A percentile compares a stretch with the other conserved stretches of the same genome.
Conservation (phyloP, 2,113 vertebrate genomes). For the Amblyopsis rosae region DNA sequence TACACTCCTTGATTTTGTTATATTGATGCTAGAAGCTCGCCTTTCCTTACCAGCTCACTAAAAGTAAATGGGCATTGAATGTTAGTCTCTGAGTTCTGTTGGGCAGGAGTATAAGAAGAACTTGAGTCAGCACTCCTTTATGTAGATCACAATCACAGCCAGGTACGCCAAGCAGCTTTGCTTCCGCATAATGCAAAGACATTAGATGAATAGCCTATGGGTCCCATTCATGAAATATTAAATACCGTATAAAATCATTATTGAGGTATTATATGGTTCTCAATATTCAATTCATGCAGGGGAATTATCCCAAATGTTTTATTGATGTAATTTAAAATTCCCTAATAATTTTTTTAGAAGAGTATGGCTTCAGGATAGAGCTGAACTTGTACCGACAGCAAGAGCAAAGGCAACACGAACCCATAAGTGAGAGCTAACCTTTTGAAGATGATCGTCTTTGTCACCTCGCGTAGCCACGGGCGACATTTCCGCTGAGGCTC, state of each 20-base stretch:
- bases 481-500: slow-evolving; percentile 50
- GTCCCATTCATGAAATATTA: slow-evolving; percentile 58
- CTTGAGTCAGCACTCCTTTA: background rate
- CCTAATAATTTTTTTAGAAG: slow-evolving; percentile 26
- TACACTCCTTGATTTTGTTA: too few relatives aligned
- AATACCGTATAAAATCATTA: slow-evolving; percentile 49
- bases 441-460: slow-evolving; percentile 71
- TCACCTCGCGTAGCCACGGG: slow-evolving; percentile 65
- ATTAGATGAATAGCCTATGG: slow-evolving; percentile 47
- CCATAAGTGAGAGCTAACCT: slow-evolving; percentile 57
- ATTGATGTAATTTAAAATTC: slow-evolving; percentile 58
- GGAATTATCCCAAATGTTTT: slow-evolving; percentile 55
- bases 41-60: too few relatives aligned
- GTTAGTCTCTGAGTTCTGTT: too few relatives aligned
- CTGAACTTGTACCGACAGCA: slow-evolving; percentile 59
- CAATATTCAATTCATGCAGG: slow-evolving; percentile 47
- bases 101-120: background rate
- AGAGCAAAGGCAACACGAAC: slow-evolving; percentile 55
- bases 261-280: slow-evolving; percentile 53
- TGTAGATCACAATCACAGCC: slow-evolving; percentile 12
- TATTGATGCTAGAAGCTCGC: too few relatives aligned
- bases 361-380: slow-evolving; percentile 55
- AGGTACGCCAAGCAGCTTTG: background rate
- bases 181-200: slow-evolving; percentile 8
- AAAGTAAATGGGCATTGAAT: too few relatives aligned